phyloP scores from a whole-genome alignment of 2,797 vertebrate genomes.

The Darevskia nairensis region DNA sequence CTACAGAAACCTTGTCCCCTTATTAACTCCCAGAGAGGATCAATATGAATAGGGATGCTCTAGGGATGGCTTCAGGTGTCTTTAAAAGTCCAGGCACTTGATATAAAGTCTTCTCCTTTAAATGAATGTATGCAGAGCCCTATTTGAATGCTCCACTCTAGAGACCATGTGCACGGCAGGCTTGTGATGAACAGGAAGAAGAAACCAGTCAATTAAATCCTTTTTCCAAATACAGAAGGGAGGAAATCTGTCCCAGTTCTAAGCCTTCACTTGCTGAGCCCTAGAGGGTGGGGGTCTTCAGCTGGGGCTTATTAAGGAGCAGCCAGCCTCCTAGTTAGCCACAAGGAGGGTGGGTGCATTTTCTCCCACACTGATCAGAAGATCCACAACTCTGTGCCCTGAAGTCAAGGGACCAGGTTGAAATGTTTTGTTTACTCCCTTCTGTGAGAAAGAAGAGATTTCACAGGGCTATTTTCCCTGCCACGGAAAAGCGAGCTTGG shows the following conservation, averaged over 20 bases:
- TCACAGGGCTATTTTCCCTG: conserved; percentile 25
- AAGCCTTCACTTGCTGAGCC: conserved; percentile 56
- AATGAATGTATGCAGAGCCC: not conserved
- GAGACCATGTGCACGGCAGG: not conserved
- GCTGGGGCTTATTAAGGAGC: conserved; percentile 65
- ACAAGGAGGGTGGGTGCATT: conserved; percentile 61
- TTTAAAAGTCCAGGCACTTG: not conserved
- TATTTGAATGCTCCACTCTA: no score
- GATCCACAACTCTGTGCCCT: conserved; percentile 60
- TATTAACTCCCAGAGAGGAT: not conserved
- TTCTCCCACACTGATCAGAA: conserved; percentile 70
- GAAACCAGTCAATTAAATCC: not conserved
- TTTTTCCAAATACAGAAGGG: conserved; percentile 49
- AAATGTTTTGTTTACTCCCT: conserved; percentile 49
- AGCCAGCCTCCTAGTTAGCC: conserved; percentile 20
- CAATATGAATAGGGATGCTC: not conserved
- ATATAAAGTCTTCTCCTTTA: not conserved
- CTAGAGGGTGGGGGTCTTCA: conserved; percentile 65
- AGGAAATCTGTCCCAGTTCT: conserved; percentile 31
- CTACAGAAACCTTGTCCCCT: not conserved
- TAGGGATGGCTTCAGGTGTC: not conserved
- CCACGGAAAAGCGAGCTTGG: conserved; percentile 20
- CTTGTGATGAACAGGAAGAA: not conserved
- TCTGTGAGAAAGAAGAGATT: conserved; percentile 38
- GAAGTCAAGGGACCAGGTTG: conserved; percentile 63